Percentiles rank a stretch among this genome's conserved stretches.
These are phyloP conservation scores for Geodia barretti DNA, from an alignment of 37 sponge, comb jelly and placozoan species.

Conservation along the genomic window DNA sequence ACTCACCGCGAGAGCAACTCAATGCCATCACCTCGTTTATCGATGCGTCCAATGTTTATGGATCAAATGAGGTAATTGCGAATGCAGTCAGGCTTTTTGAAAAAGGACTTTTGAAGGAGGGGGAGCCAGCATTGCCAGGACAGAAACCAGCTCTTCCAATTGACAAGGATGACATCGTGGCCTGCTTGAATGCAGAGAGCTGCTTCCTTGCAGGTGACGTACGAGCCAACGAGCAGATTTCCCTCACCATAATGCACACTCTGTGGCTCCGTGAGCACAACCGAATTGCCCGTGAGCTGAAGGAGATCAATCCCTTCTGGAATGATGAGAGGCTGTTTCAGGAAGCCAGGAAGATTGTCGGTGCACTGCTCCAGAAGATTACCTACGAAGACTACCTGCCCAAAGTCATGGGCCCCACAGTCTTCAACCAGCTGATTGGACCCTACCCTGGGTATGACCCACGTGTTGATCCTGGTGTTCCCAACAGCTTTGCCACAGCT, in stretches of 20 bases:
- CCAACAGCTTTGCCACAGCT: conserved; percentile 84
- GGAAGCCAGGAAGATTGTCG: conserved; percentile 85
- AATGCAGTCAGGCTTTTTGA: conserved; percentile 1
- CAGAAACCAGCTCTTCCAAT: conserved; percentile 17
- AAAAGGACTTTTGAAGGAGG: conserved; percentile 6
- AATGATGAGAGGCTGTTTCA: conserved; percentile 88
- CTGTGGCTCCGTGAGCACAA: conserved; percentile 97
- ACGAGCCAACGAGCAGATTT: conserved; percentile 88
- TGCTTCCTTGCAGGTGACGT: conserved; percentile 84
- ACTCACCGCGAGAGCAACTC: conserved; percentile 48
- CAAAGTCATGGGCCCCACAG: conserved; percentile 60
- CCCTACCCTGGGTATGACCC: conserved; percentile 69
- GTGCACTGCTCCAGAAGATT: conserved; percentile 84
- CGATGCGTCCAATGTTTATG: conserved; percentile 67
- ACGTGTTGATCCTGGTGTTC: conserved; percentile 55
- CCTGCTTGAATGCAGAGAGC: conserved; percentile 11
- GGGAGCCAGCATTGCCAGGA: neutral
- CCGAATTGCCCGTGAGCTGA: conserved; percentile 73
- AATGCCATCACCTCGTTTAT: conserved; percentile 64
- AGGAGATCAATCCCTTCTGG: conserved; percentile 76
- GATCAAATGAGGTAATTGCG: neutral
- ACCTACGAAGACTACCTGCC: conserved; percentile 88
- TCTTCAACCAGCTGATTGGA: conserved; percentile 47
- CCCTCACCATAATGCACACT: conserved; percentile 92
- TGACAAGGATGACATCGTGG: neutral